phyloP scores from a whole-genome alignment of 2,888 invertebrate genomes.

The Xylophagus ater region DNA sequence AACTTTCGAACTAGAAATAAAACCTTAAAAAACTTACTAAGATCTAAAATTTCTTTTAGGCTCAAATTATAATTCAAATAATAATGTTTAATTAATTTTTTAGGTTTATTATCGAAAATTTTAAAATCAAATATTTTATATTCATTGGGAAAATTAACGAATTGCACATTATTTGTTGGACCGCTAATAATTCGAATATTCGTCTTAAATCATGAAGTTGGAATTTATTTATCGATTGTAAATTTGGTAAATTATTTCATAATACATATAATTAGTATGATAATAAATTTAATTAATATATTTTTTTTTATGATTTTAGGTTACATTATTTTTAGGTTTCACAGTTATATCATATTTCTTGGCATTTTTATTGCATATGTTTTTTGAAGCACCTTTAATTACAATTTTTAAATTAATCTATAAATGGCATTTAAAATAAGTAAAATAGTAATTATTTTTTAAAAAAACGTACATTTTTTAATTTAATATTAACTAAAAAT shows the following conservation, averaged over 20 bases:
- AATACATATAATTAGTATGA: not conserved
- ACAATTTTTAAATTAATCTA: slow-evolving; percentile 34
- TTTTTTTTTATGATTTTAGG: slow-evolving; percentile 33
- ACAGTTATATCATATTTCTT: slow-evolving; percentile 36
- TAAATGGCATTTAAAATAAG: too few species aligned
- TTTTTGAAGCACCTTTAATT: slow-evolving; percentile 51
- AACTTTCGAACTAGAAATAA: too few species aligned
- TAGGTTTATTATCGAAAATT: slow-evolving; percentile 39
- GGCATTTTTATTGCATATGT: slow-evolving; percentile 42
- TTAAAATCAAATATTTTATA: slow-evolving; percentile 40
- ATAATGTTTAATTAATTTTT: slow-evolving; percentile 19
- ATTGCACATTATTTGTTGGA: slow-evolving; percentile 45
- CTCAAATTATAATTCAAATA: too few species aligned
- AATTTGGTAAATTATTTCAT: slow-evolving; percentile 40
- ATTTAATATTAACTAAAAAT: too few species aligned
- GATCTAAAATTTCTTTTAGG: too few species aligned
- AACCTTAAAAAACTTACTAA: too few species aligned
- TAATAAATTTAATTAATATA: not conserved
- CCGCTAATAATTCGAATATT: slow-evolving; percentile 40
- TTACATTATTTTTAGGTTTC: slow-evolving; percentile 44
- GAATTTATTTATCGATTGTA: slow-evolving; percentile 40
- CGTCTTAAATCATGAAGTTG: slow-evolving; percentile 40
- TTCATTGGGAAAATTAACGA: slow-evolving; percentile 45
- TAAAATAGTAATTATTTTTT: too few species aligned
- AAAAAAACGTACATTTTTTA: too few species aligned